Conservation (phyloP, 2,888 invertebrate species). For the Drosophila niveifrons region DNA sequence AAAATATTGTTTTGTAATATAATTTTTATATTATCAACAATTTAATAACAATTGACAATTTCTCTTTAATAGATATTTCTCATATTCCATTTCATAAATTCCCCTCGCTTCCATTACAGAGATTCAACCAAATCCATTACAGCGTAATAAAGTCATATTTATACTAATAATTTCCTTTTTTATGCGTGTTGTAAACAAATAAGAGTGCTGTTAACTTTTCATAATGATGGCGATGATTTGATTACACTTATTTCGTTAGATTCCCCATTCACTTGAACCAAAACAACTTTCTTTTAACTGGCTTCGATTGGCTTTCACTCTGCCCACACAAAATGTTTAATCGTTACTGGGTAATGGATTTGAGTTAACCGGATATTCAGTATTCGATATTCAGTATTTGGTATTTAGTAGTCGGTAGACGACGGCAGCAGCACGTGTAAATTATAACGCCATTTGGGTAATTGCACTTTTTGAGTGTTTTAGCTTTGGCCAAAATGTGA, state of each 20-base stretch:
- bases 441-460: slow-evolving; percentile 76
- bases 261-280: neutral
- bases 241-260: neutral
- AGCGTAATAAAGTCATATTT: neutral
- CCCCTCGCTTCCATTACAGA: neutral
- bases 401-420: neutral
- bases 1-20: no score
- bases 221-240: slow-evolving; percentile 19
- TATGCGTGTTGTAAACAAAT: slow-evolving; percentile 8
- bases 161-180: neutral
- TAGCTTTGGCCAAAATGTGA: slow-evolving; percentile 49
- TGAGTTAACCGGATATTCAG: neutral
- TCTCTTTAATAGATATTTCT: neutral
- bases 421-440: slow-evolving; percentile 55
- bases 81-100: neutral
- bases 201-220: slow-evolving; percentile 11
- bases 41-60: no score
- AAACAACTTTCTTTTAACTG: slow-evolving; percentile 31
- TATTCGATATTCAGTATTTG: neutral
- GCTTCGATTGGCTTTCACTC: neutral
- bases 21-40: no score
- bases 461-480: slow-evolving; percentile 77
- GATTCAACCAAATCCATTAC: neutral
- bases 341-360: slow-evolving; percentile 4
- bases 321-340: neutral